These are phyloP conservation scores for Pardosa pseudoannulata DNA, from an alignment of 2,888 invertebrate species.

Conservation along the genomic window DNA sequence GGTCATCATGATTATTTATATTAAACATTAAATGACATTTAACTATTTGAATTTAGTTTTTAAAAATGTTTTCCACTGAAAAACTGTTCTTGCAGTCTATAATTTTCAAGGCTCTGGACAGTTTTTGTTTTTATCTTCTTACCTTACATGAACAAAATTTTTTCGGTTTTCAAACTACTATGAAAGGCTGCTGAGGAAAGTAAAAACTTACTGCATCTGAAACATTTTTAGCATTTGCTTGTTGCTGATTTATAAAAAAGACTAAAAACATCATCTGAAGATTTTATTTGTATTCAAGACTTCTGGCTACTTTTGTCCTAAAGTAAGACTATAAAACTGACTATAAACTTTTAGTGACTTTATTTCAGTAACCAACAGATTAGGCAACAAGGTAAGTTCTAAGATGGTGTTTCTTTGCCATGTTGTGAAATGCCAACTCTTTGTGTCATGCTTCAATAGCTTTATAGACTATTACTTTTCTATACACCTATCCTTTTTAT, in stretches of 20 bases:
- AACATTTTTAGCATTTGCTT: conserved; percentile 34
- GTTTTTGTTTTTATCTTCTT: not conserved
- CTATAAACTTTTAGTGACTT: conserved; percentile 42
- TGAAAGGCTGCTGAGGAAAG: not conserved
- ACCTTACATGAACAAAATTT: conserved; percentile 2
- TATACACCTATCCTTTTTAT: not conserved
- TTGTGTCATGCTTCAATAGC: not conserved
- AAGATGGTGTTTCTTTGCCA: not conserved
- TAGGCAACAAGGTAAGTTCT: not conserved
- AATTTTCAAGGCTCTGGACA: not conserved
- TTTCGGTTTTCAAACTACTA: not conserved
- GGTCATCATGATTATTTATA: not conserved
- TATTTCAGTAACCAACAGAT: conserved; percentile 26
- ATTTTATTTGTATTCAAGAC: conserved; percentile 20
- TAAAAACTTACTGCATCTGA: not conserved
- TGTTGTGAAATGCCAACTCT: not conserved
- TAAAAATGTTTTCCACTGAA: not conserved
- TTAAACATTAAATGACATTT: too few species aligned
- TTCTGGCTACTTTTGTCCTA: not conserved
- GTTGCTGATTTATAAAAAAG: conserved; percentile 15
- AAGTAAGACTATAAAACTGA: conserved; percentile 56
- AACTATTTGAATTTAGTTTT: too few species aligned
- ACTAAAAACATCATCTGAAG: conserved; percentile 23
- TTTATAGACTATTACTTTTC: not conserved
- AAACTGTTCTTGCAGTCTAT: conserved; percentile 10